Evolutionary conservation across 2,797 vertebrate species (phyloP).

Genomic region (Cyprinodon diabolis): DNA sequence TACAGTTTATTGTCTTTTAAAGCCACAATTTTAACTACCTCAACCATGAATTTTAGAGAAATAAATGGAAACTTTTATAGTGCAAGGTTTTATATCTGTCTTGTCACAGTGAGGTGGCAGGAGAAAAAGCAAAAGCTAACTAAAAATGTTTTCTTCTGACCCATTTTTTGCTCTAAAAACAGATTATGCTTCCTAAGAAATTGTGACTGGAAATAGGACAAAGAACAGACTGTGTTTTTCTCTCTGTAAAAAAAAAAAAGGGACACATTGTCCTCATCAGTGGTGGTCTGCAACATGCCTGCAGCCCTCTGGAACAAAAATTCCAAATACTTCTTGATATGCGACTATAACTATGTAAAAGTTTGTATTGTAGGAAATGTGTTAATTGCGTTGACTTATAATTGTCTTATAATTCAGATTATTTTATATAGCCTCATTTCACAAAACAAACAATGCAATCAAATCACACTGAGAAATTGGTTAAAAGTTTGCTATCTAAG

Average conservation of each 20-base stretch:
- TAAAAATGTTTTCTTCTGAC: slow-evolving; percentile 12
- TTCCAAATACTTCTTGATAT: background rate
- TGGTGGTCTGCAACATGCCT: background rate
- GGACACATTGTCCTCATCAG: slow-evolving; percentile 2
- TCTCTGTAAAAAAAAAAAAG: background rate
- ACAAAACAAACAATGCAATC: too few species aligned
- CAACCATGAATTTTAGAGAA: slow-evolving; percentile 21
- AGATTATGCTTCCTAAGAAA: background rate
- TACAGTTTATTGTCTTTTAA: background rate
- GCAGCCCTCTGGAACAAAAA: background rate
- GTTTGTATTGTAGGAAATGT: background rate
- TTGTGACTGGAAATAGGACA: slow-evolving; percentile 8
- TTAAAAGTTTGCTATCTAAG: too few species aligned
- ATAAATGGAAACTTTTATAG: slow-evolving; percentile 27
- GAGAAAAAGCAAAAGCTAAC: slow-evolving; percentile 27
- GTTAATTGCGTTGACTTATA: background rate
- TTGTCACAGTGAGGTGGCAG: slow-evolving; percentile 3
- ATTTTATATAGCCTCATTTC: too few species aligned
- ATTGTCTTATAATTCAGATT: too few species aligned
- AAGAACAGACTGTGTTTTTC: slow-evolving; percentile 2
- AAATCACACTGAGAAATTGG: too few species aligned
- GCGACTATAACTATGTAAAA: background rate
- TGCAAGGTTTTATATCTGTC: slow-evolving; percentile 33
- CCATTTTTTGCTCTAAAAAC: slow-evolving; percentile 9
- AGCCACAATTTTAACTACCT: background rate